Evolutionary conservation across 2,113 vertebrate genomes (phyloP), one percentile per base, ranked within the genome.

Genomic region (Enhydra lutris): DNA sequence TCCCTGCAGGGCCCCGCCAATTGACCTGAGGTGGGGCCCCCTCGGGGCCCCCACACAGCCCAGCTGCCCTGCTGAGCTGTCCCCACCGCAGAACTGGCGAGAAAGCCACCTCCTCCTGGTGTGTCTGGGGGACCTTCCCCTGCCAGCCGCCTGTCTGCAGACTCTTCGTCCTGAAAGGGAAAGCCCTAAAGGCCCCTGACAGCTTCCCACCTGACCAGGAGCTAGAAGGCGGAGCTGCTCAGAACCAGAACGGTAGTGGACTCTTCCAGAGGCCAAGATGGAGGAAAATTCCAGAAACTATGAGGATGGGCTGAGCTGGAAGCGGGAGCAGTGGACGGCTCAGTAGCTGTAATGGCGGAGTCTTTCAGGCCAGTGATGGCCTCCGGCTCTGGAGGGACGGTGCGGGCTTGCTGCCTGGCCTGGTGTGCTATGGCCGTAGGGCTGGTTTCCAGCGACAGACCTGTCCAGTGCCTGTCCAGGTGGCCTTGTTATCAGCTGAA

Each of bases 161-260:
- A 65, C 31, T 65, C 63, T 67, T 0, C 5, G 31, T 12, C 15
- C 36, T 34, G 6, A 18, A 79, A 36, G 10, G 84, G 79, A 31
- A 45, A 42, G 45, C 21, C 18, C 31, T 6, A 9, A 15, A 59
- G 26, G 36, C 45, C 21, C 36, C 2, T 18, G 7, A 0, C 0
- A 0, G 36, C 23, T 42, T 0, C 0, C 0, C 2, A 23, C 7
- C 21, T 5, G 26, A 0, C 0, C 0, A 4, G 63, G 7, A 0
- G 18, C 76, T 34, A 12, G 61, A 81, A 42, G n/a, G 3, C 1
- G 2, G 21, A 29, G 23, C 31, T 12, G 26, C 85, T 47, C 36
- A 26, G 50, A 18, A 17, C 31, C 0, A 1, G 21, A 45, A 7
- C 57, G 8, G 69, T 9, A 0, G 69, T 8, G 78, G 34, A 23